Evolutionary conservation across 35 echinoderm and acorn worm species (phyloP).

Genomic region (Amphiura filiformis): DNA sequence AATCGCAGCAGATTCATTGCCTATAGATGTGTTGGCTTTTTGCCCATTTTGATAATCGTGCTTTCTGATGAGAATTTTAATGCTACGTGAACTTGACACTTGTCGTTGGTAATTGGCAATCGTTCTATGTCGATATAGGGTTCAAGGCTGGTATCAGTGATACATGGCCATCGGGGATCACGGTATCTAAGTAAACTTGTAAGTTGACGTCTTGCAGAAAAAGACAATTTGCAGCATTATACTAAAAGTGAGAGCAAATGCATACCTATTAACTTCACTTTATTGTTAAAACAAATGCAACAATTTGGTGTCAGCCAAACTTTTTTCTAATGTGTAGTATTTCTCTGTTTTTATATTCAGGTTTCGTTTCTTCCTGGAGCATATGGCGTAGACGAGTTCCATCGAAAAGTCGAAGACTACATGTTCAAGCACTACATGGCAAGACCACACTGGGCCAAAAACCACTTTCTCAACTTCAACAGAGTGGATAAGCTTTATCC

Average conservation of each 20-base stretch:
- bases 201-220: too few species aligned
- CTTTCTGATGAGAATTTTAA: constrained; percentile 11
- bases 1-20: not conserved
- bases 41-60: not conserved
- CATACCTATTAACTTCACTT: too few species aligned
- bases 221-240: too few species aligned
- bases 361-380: constrained; percentile 85
- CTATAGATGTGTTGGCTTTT: not conserved
- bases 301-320: too few species aligned
- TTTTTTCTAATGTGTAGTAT: too few species aligned
- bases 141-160: not conserved
- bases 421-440: constrained; percentile 69
- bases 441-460: constrained; percentile 91
- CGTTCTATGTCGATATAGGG: not conserved
- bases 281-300: too few species aligned
- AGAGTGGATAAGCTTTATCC: constrained; percentile 72
- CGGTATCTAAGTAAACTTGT: too few species aligned
- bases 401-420: constrained; percentile 79
- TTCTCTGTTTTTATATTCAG: constrained; percentile 31
- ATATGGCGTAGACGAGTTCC: constrained; percentile 90
- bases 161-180: not conserved
- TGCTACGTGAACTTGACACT: constrained; percentile 6
- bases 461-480: constrained; percentile 81
- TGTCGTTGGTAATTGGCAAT: not conserved
- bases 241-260: too few species aligned